Base-by-base conservation (phyloP, 1,140 invertebrate genomes). In the Zaprionus ghesquierei region DNA sequence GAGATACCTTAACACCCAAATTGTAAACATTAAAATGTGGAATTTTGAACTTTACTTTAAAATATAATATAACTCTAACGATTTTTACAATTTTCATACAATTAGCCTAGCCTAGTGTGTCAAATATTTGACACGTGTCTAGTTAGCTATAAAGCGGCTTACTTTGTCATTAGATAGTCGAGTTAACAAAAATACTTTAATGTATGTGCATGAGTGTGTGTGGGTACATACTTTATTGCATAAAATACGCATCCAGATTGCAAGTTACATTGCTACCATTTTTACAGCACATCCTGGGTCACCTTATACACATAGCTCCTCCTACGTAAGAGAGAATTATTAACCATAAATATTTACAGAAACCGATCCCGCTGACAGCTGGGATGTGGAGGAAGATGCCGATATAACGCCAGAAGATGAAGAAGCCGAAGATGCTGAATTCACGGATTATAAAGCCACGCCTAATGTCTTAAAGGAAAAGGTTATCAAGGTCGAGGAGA, bases 381-480 rank as follows among this genome's bases (percentile, higher is more conserved):
- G 96, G 96, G 96, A 96, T 90, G 95, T 95, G 81, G 96, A 96
- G 73, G 96, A 96, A 69, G 95, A 96, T 92, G 94, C 95, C 53
- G 93, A 96, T 60, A 93, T 96, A 75, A 95, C 96, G 20, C 95
- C 96, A 5, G 96, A 96, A 69, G 95, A 95, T 75, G 95, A 96
- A 68, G 95, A 96, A 69, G 94, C 94, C 27, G 95, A 93, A 15
- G 93, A 94, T 81, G 93, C 93, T 65, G 95, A 95, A 84, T 95
- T 93, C 62, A 91, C 91, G 29, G 92, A 94, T 76, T 79, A 92
- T 41, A 94, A 96, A 91, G 92, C 93, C 65, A 93, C 95, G 92
- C 93, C 94, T 92, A 97, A 96, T 93, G 93, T 95, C 84, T 94
- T 94, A 66, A 97, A 97, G 92, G 97, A 98, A 92, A 97, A 97